These are phyloP conservation scores for Vireo griseus DNA, from an alignment of 2,797 vertebrate genomes.

Conservation along the genomic window DNA sequence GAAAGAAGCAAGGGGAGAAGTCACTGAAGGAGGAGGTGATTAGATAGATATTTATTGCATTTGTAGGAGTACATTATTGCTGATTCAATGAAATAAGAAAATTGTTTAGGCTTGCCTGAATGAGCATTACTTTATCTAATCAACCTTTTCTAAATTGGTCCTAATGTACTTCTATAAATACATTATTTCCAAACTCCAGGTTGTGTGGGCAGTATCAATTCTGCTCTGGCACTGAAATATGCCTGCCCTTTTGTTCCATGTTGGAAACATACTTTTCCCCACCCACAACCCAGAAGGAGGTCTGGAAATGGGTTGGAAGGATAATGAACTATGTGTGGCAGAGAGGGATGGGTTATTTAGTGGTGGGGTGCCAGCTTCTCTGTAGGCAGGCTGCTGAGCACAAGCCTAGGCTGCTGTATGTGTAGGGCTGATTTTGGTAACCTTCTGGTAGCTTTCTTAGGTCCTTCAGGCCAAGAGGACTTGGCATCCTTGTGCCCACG, in stretches of 20 bases:
- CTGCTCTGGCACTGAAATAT: not conserved
- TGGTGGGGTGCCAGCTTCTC: not conserved
- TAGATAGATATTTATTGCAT: constrained; percentile 58
- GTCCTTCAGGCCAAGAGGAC: not conserved
- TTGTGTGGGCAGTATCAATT: constrained; percentile 24
- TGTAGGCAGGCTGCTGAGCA: not conserved
- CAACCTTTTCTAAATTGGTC: constrained; percentile 60
- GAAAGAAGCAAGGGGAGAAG: constrained; percentile 29
- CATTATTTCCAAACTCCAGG: constrained; percentile 52
- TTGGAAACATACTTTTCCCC: not conserved
- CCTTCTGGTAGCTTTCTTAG: not conserved
- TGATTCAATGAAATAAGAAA: constrained; percentile 70
- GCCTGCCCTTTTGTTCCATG: not conserved
- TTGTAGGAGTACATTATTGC: constrained; percentile 59
- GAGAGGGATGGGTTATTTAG: not conserved
- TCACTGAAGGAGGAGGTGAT: constrained; percentile 21
- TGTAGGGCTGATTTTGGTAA: not conserved
- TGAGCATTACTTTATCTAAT: constrained; percentile 66
- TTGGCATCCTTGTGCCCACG: accelerated
- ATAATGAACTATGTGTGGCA: not conserved
- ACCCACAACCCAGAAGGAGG: not conserved
- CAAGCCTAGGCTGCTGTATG: not conserved
- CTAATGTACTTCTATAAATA: constrained; percentile 67
- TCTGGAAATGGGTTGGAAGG: not conserved
- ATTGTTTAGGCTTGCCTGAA: constrained; percentile 62